Evolutionary conservation across 2,113 vertebrate genomes (phyloP).

Genomic region (Cephalopterus ornatus): DNA sequence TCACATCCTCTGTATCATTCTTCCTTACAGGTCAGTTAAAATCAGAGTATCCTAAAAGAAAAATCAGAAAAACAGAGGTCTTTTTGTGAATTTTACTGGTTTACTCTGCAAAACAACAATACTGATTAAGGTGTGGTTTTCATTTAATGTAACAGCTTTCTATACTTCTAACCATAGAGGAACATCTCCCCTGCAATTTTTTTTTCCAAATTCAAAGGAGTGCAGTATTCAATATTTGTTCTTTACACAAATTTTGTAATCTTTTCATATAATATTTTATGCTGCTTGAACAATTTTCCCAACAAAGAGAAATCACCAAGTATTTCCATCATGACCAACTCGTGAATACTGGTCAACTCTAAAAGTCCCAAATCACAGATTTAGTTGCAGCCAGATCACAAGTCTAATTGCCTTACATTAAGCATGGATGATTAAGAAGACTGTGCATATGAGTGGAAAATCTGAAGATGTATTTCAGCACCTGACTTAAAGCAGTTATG

Average conservation of each 20-base stretch:
- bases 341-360: not conserved
- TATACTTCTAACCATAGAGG: not conserved
- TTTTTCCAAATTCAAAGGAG: not conserved
- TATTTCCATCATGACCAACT: not conserved
- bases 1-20: not conserved
- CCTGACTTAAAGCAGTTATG: slow-evolving; percentile 66
- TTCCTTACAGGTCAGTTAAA: not conserved
- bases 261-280: not conserved
- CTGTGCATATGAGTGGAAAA: slow-evolving; percentile 51
- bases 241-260: not conserved
- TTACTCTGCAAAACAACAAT: not conserved
- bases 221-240: not conserved
- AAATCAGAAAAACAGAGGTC: not conserved
- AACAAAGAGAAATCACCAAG: not conserved
- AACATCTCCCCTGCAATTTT: not conserved
- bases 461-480: slow-evolving; percentile 56
- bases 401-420: slow-evolving; percentile 33
- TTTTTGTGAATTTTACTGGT: not conserved
- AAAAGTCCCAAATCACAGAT: not conserved
- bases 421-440: slow-evolving; percentile 64
- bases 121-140: not conserved
- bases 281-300: not conserved
- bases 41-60: not conserved
- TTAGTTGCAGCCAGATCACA: not conserved
- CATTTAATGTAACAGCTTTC: not conserved